Percentiles rank a stretch among this genome's conserved stretches.
Conservation (phyloP, 1,140 invertebrate species). For the Acromyrmex charruanus region DNA sequence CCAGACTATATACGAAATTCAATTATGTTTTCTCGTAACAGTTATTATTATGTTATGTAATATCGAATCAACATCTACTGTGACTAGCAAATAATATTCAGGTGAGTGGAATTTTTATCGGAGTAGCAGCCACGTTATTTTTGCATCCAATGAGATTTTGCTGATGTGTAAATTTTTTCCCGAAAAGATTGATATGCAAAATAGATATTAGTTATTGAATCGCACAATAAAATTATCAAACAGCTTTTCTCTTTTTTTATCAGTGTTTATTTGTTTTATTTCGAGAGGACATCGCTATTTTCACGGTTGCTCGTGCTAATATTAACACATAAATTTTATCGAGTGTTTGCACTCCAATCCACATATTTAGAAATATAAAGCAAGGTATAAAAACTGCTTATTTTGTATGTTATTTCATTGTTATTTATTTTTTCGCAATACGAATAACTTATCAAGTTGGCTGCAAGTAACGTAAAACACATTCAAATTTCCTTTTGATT, state of each 20-base stretch:
- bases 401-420: conserved; percentile 5
- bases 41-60: conserved; percentile 58
- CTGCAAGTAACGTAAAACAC: background rate
- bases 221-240: conserved; percentile 15
- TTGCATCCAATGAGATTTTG: conserved; percentile 28
- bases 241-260: conserved; percentile 30
- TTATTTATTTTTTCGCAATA: background rate
- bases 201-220: conserved; percentile 43
- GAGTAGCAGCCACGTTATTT: background rate
- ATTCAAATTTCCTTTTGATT: background rate
- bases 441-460: background rate
- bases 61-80: conserved; percentile 40
- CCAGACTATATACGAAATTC: conserved; percentile 29
- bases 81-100: conserved; percentile 43
- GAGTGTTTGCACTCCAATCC: background rate
- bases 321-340: background rate
- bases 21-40: conserved; percentile 30
- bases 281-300: conserved; percentile 8
- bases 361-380: conserved; percentile 9
- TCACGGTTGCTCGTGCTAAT: background rate
- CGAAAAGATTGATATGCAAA: conserved; percentile 21
- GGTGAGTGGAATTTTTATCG: conserved; percentile 34
- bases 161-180: background rate
- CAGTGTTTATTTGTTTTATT: conserved; percentile 13
- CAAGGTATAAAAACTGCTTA: background rate